Conservation (phyloP, 2,888 invertebrate genomes). For the Furcula furcula region DNA sequence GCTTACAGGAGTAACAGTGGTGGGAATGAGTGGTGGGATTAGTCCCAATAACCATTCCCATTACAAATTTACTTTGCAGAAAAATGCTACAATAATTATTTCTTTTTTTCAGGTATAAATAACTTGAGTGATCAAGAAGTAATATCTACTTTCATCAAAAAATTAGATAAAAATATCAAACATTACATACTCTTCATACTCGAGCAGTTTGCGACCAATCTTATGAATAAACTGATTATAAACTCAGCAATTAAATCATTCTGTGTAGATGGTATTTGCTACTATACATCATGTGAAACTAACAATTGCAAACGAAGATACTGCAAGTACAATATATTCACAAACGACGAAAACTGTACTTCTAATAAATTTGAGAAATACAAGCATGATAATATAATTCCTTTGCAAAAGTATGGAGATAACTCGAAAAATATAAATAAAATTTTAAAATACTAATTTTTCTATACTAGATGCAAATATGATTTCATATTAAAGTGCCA, state of each 20-base stretch:
- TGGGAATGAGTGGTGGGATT: no score
- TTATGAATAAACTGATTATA: constrained; percentile 46
- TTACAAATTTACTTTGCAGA: no score
- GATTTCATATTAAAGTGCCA: neutral
- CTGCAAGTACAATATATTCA: constrained; percentile 50
- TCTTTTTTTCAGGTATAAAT: constrained; percentile 30
- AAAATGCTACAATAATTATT: no score
- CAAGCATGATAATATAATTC: constrained; percentile 20
- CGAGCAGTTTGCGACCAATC: constrained; percentile 41
- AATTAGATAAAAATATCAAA: constrained; percentile 11
- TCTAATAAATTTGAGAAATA: constrained; percentile 18
- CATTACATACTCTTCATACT: constrained; percentile 40
- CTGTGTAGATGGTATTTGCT: constrained; percentile 51
- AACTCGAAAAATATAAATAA: constrained; percentile 41
- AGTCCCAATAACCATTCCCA: no score
- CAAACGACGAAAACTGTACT: constrained; percentile 39
- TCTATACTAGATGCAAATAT: no score
- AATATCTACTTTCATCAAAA: constrained; percentile 16
- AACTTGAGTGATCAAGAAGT: constrained; percentile 11
- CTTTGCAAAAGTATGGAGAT: constrained; percentile 33
- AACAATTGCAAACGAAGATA: constrained; percentile 36
- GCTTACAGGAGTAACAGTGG: no score
- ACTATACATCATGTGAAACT: constrained; percentile 43
- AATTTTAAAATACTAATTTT: constrained; percentile 31
- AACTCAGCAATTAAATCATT: constrained; percentile 42